Conservation (phyloP, 2,888 invertebrate species). For the Cartodere bifasciata region DNA sequence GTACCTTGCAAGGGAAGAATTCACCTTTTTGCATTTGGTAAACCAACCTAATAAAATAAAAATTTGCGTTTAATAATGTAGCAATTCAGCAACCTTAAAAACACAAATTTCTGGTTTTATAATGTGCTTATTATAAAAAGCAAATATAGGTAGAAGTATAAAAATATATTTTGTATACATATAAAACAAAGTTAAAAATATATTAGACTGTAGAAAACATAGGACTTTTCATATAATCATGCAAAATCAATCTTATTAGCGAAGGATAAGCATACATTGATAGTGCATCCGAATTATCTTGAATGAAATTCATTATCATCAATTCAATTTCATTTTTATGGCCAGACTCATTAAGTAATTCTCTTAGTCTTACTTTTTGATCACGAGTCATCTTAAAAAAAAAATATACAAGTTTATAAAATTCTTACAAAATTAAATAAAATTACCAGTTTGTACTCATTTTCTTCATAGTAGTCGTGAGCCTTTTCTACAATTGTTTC, state of each 20-base stretch:
- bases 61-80: too few species aligned
- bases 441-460: too few species aligned
- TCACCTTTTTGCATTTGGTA: too few species aligned
- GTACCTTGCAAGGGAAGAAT: too few species aligned
- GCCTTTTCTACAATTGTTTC: conserved; percentile 20
- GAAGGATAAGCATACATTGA: conserved; percentile 33
- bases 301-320: conserved; percentile 28
- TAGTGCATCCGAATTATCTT: conserved; percentile 23
- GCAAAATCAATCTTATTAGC: conserved; percentile 23
- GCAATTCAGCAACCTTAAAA: too few species aligned
- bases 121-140: conserved; percentile 6
- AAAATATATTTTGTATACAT: conserved; percentile 9
- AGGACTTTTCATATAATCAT: conserved; percentile 26
- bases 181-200: conserved; percentile 9
- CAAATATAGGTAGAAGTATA: conserved; percentile 6
- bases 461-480: conserved; percentile 22
- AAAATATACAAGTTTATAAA: too few species aligned
- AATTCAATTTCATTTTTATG: conserved; percentile 25
- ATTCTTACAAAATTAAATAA: too few species aligned
- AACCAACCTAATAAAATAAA: too few species aligned
- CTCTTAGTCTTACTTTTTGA: too few species aligned
- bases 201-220: conserved; percentile 19
- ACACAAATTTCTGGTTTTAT: too few species aligned
- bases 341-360: conserved; percentile 19
- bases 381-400: too few species aligned